phyloP scores from a whole-genome alignment of 2,888 invertebrate genomes.

The Synanthedon tipuliformis region DNA sequence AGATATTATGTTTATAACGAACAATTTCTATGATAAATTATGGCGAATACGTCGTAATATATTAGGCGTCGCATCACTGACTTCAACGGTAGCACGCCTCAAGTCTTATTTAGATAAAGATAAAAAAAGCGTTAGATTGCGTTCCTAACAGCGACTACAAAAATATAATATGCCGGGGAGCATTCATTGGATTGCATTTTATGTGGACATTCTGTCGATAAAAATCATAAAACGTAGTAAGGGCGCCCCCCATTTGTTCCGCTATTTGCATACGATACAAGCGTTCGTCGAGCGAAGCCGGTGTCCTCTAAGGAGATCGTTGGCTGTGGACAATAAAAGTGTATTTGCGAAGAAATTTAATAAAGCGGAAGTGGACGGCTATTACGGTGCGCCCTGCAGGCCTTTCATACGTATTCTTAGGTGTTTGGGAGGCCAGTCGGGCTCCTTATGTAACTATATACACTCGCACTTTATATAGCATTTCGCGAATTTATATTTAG shows the following conservation, averaged over 20 bases:
- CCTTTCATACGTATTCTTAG: constrained; percentile 10
- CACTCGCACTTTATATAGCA: too few relatives aligned
- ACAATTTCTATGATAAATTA: background rate
- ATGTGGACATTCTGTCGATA: constrained; percentile 25
- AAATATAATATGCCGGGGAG: constrained; percentile 21
- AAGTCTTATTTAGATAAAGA: background rate
- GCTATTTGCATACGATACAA: constrained; percentile 66
- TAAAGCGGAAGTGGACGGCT: constrained; percentile 65
- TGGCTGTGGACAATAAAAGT: constrained; percentile 60
- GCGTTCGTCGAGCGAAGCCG: constrained; percentile 36
- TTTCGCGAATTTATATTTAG: too few relatives aligned
- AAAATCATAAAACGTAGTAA: constrained; percentile 56
- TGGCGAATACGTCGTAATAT: background rate
- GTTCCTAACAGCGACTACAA: constrained; percentile 20
- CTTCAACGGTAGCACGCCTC: background rate
- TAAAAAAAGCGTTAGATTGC: constrained; percentile 7
- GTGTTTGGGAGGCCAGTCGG: constrained; percentile 10
- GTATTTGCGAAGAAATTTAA: constrained; percentile 71
- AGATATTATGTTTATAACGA: too few relatives aligned
- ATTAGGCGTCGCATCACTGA: background rate
- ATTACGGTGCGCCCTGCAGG: constrained; percentile 43
- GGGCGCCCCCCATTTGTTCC: constrained; percentile 47
- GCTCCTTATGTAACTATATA: constrained; percentile 17
- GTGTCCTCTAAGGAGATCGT: constrained; percentile 54
- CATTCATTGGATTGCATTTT: constrained; percentile 34